These are phyloP conservation scores for Ceratina australensis DNA, from an alignment of 1,140 invertebrate species.

Conservation along the genomic window DNA sequence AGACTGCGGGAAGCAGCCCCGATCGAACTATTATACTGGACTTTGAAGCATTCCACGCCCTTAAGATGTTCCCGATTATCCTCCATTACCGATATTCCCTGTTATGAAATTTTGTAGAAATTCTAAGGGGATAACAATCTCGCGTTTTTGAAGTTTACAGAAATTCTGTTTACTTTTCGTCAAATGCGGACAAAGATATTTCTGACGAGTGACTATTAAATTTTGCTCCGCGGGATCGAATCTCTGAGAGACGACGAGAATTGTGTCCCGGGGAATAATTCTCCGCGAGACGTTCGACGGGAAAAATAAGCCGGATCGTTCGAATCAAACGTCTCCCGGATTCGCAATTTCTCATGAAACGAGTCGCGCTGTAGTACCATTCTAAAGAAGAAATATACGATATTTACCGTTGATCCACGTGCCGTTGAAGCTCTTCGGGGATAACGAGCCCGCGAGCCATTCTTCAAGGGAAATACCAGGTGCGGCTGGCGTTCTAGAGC, in stretches of 20 bases:
- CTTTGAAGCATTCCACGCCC: no score
- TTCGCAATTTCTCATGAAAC: background rate
- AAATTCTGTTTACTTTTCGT: no score
- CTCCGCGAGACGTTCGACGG: background rate
- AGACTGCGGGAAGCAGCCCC: background rate
- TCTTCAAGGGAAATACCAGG: slow-evolving; percentile 74
- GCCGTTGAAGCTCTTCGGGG: slow-evolving; percentile 77
- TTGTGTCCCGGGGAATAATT: no score
- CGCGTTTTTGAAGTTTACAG: no score
- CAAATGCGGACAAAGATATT: no score
- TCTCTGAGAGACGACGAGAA: no score
- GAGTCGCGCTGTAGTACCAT: background rate
- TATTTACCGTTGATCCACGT: slow-evolving; percentile 78
- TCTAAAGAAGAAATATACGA: slow-evolving; percentile 37
- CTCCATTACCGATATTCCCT: no score
- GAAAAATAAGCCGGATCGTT: background rate
- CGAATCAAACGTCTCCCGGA: background rate
- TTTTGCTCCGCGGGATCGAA: no score
- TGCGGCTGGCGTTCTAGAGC: slow-evolving; percentile 55
- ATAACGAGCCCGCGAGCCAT: slow-evolving; percentile 74
- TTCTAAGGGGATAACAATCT: no score
- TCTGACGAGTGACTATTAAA: no score
- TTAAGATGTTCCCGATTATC: no score
- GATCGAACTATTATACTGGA: background rate
- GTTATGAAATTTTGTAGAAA: no score